Base-by-base conservation (phyloP, 2,113 vertebrate genomes). In the Tretioscincus oriximinensis region DNA sequence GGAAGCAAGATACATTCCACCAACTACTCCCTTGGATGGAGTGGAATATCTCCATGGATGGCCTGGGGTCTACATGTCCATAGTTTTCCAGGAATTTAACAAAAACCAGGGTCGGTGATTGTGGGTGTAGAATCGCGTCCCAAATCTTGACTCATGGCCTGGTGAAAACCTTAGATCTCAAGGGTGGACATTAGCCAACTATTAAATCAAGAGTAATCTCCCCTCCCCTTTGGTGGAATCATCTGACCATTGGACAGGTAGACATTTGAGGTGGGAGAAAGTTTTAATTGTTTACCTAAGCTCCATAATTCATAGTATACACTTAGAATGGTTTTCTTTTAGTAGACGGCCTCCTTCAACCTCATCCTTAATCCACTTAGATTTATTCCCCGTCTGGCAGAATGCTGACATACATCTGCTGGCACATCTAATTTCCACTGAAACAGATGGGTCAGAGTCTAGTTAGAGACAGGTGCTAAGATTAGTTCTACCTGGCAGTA, bases 401-500 rank as follows among this genome's bases (percentile, higher is more conserved):
- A 69, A 60, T 9, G 14, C 51, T 61, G 47, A 7, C 49, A 26
- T 28, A 3, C n/a, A n/a, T 60, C 68, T 75, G 60, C 69, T 49
- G 72, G 54, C 18, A 58, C 14, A 18, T 58, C 54, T 58, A 18
- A 58, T 58, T 58, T 58, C 60, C 58, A 83, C 80, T 66, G 26
- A 85, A 60, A 70, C 35, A 45, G 8, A 11, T 77, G 77, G 28
- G 84, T 22, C 83, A 78, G 73, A 10, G 26, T n/a, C 47, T 77
- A 0, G 6, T 78, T 81, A 81, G 77, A 78, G 58, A 61, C 21
- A 24, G 54, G 29, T 8, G 51, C 10, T 54, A 74, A 76, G 12
- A 31, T 71, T 67, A 72, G 69, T 60, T 60, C 29, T 61, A 77
- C 51, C 51, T 69, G 91, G 65, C 8, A 88, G 74, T 89, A 86